Evolutionary conservation across 1,140 invertebrate species (phyloP), one percentile per base, ranked within the genome.

Genomic region (Macrobrachium rosenbergii): DNA sequence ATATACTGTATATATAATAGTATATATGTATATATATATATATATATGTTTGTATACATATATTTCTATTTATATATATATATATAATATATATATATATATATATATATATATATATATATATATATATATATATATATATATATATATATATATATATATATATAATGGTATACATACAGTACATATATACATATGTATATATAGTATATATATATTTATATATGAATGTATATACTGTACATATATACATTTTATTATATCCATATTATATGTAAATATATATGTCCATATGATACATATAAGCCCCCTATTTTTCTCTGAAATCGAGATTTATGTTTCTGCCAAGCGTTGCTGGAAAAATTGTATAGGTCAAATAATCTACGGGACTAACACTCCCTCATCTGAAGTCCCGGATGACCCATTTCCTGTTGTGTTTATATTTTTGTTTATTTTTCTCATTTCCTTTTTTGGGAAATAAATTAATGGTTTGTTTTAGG

Each of bases 21-120:
- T 67, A 67, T 67, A 67, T 67, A 67, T 67, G 0, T 67, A 67
- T 67, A 67, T 67, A 67, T 67, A 67, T 67, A 67, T 67, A 67
- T 67, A 17, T 67, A 5, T 67, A 67, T 67, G 7, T 67, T 0
- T 12, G 0, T 67, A 67, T 67, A 67, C 8, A 67, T 67, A 67
- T 67, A 67, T 67, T 5, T 67, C 0, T 67, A 67, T 67, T 5
- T 67, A 21, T 67, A 5, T 67, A 8, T 67, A 67, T 67, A 21
- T 67, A 21, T 67, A n/a, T 67, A 21, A 23, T 69, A 37, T 69
- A 69, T 69, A 21, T 21, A 69, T 69, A 69, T 69, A 69, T 37
- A 69, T 23, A 69, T 69, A 69, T 2, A 21, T 69, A 69, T 2
- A 21, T 23, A 21, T 69, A 8, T 69, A 0, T n/a, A 21, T 69